phyloP scores from a whole-genome alignment of 2,797 vertebrate species.

The Serranus cabrilla region DNA sequence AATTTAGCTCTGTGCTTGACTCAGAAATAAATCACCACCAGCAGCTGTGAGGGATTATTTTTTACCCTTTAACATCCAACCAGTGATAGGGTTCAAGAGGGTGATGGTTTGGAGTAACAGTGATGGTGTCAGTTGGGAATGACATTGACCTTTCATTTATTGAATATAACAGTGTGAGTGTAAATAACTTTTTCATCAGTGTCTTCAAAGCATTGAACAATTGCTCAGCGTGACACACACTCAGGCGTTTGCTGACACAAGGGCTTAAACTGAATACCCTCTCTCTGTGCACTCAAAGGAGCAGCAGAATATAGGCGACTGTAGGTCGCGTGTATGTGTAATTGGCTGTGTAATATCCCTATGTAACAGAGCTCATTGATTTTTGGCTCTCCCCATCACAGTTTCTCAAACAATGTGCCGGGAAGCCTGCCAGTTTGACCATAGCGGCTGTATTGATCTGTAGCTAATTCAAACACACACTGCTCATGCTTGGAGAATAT shows the following conservation, averaged over 20 bases:
- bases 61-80: conserved; percentile 15
- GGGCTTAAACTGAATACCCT: not conserved
- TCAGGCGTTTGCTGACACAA: conserved; percentile 1
- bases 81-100: not conserved
- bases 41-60: conserved; percentile 33
- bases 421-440: conserved; percentile 3
- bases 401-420: conserved; percentile 21
- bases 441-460: conserved; percentile 2
- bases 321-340: conserved; percentile 16
- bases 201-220: conserved; percentile 9
- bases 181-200: conserved; percentile 23
- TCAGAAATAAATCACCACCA: conserved; percentile 26
- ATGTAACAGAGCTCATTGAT: conserved; percentile 20
- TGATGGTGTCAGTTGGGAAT: conserved; percentile 4
- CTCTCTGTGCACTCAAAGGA: conserved; percentile 20
- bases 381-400: not conserved
- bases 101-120: conserved; percentile 10
- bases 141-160: conserved; percentile 19
- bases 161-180: conserved; percentile 1
- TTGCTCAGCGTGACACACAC: not conserved
- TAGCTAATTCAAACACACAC: conserved; percentile 1
- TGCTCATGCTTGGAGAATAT: not conserved
- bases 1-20: conserved; percentile 16
- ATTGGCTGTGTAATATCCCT: conserved; percentile 37
- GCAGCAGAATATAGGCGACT: not conserved